Base-by-base conservation (phyloP, 2,888 invertebrate genomes). In the Tachystola acroxantha region DNA sequence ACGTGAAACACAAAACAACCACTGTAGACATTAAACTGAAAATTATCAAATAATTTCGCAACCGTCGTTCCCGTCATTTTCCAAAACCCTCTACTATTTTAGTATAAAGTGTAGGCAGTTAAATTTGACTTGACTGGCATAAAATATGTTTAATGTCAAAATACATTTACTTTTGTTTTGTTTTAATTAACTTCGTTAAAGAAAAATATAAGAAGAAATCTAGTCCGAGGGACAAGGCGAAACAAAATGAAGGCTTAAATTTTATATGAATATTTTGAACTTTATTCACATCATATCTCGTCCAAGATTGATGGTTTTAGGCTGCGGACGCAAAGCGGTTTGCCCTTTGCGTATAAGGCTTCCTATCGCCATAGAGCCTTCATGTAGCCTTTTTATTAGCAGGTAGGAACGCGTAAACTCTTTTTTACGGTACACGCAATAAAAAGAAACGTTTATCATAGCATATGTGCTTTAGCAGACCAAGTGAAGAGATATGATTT, bases 221-320 rank as follows among this genome's bases (percentile, higher is more conserved):
- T n/a, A n/a, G n/a, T n/a, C n/a, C n/a, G n/a, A n/a, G n/a, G n/a
- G n/a, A n/a, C n/a, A n/a, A n/a, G n/a, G n/a, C n/a, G n/a, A n/a
- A n/a, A n/a, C n/a, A n/a, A n/a, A n/a, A n/a, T n/a, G n/a, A n/a
- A n/a, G n/a, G n/a, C n/a, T n/a, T n/a, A n/a, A n/a, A n/a, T n/a
- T n/a, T n/a, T 25, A 6, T 25, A 25, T 25, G 4, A 30, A 26
- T 36, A 27, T 32, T 12, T 20, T 7, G 37, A 37, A 32, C 32
- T 32, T 37, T 28, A 32, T 37, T 32, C 37, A 32, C 24, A 27
- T 27, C 24, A 36, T n/a, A n/a, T 31, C 28, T 32, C 32, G 27
- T 32, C 10, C 27, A 32, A 32, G 37, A 37, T 37, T 32, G 37
- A 37, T 37, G 32, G 14, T 32, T 27, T 32, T 32, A 27, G 31